Base-by-base conservation (phyloP, 2,113 vertebrate genomes). In the Callaeas wilsoni region DNA sequence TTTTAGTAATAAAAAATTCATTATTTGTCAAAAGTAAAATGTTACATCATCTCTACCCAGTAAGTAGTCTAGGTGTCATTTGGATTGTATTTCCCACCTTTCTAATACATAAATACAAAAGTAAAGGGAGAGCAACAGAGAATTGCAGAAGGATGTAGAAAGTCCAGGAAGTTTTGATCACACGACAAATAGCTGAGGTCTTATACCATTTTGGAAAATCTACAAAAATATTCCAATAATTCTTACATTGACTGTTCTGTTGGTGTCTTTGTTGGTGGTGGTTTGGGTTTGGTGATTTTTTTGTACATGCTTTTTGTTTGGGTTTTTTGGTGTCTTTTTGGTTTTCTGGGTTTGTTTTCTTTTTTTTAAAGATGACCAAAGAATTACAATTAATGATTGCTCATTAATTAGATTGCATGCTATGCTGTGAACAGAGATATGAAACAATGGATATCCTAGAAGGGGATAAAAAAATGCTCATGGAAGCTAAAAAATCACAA, bases 361-460 rank as follows among this genome's bases (percentile, higher is more conserved):
- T 8, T 29, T 78, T 76, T 64, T 93, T 16, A 32, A 76, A 55
- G 85, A 85, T 57, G 75, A 33, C 6, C 16, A 80, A 81, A 95
- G 71, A 95, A 89, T 57, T 94, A 41, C 4, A 41, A 4, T 52
- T 70, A 91, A 81, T n/a, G 29, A 87, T 64, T 86, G 16, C 20
- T 81, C 91, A 57, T 59, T 91, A 82, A 80, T 96, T 96, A 94
- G 39, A 56, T 73, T 88, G 55, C 53, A 87, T 65, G 50, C 46
- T 95, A 67, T 55, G 52, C 42, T 91, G 33, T 62, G 76, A 94
- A 87, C 55, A 95, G 86, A 92, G 16, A 94, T 78, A 76, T 52
- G 79, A 94, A 96, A 33, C 6, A 96, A 89, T 19, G 32, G 49
- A 70, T 92, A 94, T 80, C 78, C 87, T 88, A 95, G 70, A 85